phyloP scores from a whole-genome alignment of 2,888 invertebrate species.

The Nomada goodeniana region DNA sequence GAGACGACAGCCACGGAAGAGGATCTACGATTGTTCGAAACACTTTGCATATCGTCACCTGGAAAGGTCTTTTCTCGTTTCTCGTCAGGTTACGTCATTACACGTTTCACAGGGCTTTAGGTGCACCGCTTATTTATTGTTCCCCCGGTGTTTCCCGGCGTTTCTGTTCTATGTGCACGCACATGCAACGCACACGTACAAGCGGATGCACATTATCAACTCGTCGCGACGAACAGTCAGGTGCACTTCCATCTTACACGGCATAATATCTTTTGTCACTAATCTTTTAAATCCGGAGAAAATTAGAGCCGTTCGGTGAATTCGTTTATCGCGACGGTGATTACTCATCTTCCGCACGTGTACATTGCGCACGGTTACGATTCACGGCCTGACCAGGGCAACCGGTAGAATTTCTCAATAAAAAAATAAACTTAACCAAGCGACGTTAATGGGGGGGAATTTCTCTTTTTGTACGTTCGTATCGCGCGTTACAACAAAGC shows the following conservation, averaged over 20 bases:
- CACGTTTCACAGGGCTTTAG: constrained; percentile 6
- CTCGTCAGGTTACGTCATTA: background rate
- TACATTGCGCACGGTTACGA: background rate
- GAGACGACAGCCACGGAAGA: constrained; percentile 84
- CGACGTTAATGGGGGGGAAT: no score
- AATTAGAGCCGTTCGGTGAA: background rate
- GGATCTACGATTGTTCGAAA: constrained; percentile 91
- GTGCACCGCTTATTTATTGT: constrained; percentile 4
- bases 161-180: background rate
- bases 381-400: no score
- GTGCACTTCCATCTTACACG: constrained; percentile 31
- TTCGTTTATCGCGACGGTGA: background rate
- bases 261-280: background rate
- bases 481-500: no score
- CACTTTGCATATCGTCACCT: constrained; percentile 87
- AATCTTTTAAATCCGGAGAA: background rate
- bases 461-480: no score
- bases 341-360: background rate
- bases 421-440: no score
- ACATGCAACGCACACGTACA: constrained; percentile 6
- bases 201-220: constrained; percentile 20
- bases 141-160: background rate
- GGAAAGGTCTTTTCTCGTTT: constrained; percentile 84
- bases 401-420: no score
- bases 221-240: constrained; percentile 15